Evolutionary conservation across 2,888 invertebrate genomes (phyloP), one percentile per base, ranked within the genome.

Genomic region (Hirtodrosophila alboralis): DNA sequence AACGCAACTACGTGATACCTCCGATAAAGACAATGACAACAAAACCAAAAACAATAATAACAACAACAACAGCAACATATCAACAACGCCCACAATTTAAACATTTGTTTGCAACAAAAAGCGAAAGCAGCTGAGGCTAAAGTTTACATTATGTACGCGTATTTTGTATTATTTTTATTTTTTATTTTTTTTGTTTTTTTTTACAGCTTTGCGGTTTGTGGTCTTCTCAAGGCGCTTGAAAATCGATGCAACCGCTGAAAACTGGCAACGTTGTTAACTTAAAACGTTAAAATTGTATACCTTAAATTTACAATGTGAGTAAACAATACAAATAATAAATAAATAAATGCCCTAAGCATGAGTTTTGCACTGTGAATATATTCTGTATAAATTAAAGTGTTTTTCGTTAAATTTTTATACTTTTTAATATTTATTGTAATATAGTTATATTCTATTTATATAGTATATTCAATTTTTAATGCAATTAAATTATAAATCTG

Each of bases 241-340:
- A 84, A 79, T 79, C 79, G 84, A 79, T 79, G 84, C 78, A 74
- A 33, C 27, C 58, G 49, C 38, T 63, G 65, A 73, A 84, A 80
- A 67, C 34, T 37, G 74, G 62, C 84, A 78, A 75, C 75, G 49
- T n/a, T 43, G 83, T 37, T 40, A 45, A 41, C 14, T 21, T 36
- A n/a, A 34, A 52, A 16, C 18, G 18, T 2, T 2, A 1, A n/a
- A n/a, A n/a, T n/a, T n/a, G n/a, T n/a, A n/a, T n/a, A n/a, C n/a
- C n/a, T n/a, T n/a, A n/a, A n/a, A n/a, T n/a, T n/a, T n/a, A n/a
- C n/a, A n/a, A n/a, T n/a, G n/a, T n/a, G n/a, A n/a, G n/a, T n/a
- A n/a, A n/a, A n/a, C n/a, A n/a, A n/a, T n/a, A n/a, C n/a, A n/a
- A n/a, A n/a, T n/a, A n/a, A n/a, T n/a, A n/a, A n/a, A n/a, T n/a